These are phyloP conservation scores for Tetragonisca angustula DNA, from an alignment of 2,888 invertebrate species.

Conservation along the genomic window DNA sequence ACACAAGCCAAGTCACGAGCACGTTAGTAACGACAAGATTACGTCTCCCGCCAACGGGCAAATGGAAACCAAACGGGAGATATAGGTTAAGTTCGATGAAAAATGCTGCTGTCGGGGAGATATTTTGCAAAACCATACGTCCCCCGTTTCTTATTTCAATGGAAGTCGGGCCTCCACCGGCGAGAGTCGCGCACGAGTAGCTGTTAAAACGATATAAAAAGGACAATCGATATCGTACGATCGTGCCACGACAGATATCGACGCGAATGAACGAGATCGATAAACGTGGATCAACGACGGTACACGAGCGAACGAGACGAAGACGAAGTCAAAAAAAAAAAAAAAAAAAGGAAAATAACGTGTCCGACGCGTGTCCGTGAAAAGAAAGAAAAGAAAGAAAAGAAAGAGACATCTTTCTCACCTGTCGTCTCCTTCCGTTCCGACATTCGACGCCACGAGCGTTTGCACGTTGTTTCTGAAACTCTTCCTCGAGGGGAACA, in stretches of 20 bases:
- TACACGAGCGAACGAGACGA: slow-evolving; percentile 7
- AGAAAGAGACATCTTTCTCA: slow-evolving; percentile 67
- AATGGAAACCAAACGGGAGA: slow-evolving; percentile 40
- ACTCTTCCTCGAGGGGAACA: slow-evolving; percentile 88
- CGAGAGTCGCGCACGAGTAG: neutral
- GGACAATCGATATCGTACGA: slow-evolving; percentile 34
- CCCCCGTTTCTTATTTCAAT: neutral
- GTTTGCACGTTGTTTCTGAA: slow-evolving; percentile 56
- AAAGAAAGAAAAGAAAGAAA: slow-evolving; percentile 18
- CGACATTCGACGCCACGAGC: slow-evolving; percentile 42
- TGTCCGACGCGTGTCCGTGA: neutral
- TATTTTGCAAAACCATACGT: neutral
- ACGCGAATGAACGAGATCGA: slow-evolving; percentile 21
- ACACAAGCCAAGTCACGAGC: slow-evolving; percentile 51
- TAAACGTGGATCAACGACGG: slow-evolving; percentile 31
- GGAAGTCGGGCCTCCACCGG: neutral
- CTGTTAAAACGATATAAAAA: neutral
- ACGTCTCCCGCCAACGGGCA: slow-evolving; percentile 47
- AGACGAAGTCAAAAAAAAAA: slow-evolving; percentile 19
- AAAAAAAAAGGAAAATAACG: slow-evolving; percentile 23
- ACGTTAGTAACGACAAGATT: slow-evolving; percentile 46
- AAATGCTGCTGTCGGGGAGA: neutral
- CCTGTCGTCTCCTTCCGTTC: slow-evolving; percentile 69
- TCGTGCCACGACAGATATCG: slow-evolving; percentile 41
- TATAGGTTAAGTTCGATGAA: slow-evolving; percentile 62